Evolutionary conservation across 2,113 vertebrate genomes (phyloP).

Genomic region (Setophaga petechia): DNA sequence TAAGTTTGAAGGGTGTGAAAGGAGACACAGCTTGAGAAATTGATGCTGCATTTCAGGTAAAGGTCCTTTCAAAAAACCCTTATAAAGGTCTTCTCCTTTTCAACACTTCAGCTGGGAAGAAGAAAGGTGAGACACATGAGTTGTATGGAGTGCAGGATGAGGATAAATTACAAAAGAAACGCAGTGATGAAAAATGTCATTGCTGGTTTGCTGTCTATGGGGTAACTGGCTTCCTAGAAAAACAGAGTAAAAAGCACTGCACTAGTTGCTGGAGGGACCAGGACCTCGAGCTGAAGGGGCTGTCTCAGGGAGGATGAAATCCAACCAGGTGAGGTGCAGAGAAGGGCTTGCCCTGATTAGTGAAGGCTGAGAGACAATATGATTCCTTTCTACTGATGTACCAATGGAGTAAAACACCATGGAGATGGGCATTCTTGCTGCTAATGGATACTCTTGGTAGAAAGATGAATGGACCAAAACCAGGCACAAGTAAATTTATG

Average conservation of each 20-base stretch:
- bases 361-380: not conserved
- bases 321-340: not conserved
- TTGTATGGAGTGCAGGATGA: not conserved
- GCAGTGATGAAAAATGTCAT: not conserved
- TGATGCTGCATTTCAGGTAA: not conserved
- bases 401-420: not conserved
- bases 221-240: not conserved
- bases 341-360: not conserved
- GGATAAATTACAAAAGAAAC: not conserved
- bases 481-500: not conserved
- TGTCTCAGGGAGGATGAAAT: not conserved
- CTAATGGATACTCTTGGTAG: not conserved
- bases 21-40: not conserved
- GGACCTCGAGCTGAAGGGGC: not conserved
- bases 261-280: not conserved
- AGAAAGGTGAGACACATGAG: not conserved
- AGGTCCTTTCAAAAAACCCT: not conserved
- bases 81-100: not conserved
- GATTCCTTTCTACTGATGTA: not conserved
- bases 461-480: not conserved
- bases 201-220: not conserved
- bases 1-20: not conserved
- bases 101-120: not conserved
- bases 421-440: not conserved
- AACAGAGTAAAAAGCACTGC: not conserved